phyloP scores from a whole-genome alignment of 2,797 vertebrate genomes.

The Crypturellus tataupa region DNA sequence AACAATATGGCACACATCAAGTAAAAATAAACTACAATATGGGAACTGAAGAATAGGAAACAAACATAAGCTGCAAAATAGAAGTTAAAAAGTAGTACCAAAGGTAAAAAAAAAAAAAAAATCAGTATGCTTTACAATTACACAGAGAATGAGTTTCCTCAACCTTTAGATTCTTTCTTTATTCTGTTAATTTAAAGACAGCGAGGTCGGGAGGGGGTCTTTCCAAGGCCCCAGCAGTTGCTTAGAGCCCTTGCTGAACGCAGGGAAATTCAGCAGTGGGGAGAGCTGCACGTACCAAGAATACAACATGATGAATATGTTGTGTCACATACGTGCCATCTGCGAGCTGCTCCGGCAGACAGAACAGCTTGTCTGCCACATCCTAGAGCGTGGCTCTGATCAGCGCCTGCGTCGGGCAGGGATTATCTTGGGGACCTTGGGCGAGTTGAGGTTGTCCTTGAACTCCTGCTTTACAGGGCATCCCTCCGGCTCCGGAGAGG shows the following conservation, averaged over 20 bases:
- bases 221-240: slow-evolving; percentile 65
- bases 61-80: slow-evolving; percentile 51
- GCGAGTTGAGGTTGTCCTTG: slow-evolving; percentile 59
- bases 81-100: slow-evolving; percentile 67
- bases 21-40: slow-evolving; percentile 62
- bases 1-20: slow-evolving; percentile 41
- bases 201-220: slow-evolving; percentile 55
- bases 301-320: slow-evolving; percentile 80
- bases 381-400: slow-evolving; percentile 68
- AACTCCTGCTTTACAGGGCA: slow-evolving; percentile 47
- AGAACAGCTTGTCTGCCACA: slow-evolving; percentile 78
- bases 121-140: slow-evolving; percentile 65
- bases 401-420: slow-evolving; percentile 46
- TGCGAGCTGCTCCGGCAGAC: slow-evolving; percentile 79
- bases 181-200: slow-evolving; percentile 56
- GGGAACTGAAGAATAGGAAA: slow-evolving; percentile 44
- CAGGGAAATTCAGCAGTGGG: slow-evolving; percentile 65
- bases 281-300: slow-evolving; percentile 75
- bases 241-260: slow-evolving; percentile 50
- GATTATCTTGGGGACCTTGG: slow-evolving; percentile 55
- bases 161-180: slow-evolving; percentile 62
- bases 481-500: background rate
- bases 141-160: slow-evolving; percentile 56
- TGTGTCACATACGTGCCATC: slow-evolving; percentile 80
- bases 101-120: slow-evolving; percentile 46